phyloP scores from a whole-genome alignment of 2,113 vertebrate species.

The Pluvianellus socialis region DNA sequence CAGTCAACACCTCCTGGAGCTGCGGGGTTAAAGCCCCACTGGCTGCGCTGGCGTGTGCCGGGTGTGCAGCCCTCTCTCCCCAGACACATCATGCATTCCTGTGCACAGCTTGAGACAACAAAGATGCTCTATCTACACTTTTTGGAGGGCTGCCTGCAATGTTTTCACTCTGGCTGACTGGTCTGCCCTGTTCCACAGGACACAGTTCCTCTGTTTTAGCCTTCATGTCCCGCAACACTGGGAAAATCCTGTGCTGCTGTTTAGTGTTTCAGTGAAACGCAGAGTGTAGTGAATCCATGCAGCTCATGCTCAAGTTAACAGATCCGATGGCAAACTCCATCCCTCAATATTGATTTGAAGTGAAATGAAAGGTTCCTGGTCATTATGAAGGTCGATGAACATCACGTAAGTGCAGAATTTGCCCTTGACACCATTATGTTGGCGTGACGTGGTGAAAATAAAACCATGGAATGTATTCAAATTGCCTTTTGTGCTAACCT shows the following conservation, averaged over 20 bases:
- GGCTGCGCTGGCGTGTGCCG: fast-evolving
- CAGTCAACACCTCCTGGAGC: neutral
- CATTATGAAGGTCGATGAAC: neutral
- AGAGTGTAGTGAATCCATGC: neutral
- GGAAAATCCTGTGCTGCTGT: neutral
- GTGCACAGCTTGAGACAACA: neutral
- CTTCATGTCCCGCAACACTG: neutral
- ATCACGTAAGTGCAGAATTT: neutral
- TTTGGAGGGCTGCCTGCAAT: neutral
- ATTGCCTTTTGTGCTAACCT: neutral
- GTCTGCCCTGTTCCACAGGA: neutral
- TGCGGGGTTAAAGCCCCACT: neutral
- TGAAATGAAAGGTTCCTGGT: neutral
- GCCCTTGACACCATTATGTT: neutral
- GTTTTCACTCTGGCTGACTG: neutral
- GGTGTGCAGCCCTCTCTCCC: neutral
- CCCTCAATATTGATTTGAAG: neutral
- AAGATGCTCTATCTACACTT: neutral
- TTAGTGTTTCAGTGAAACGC: neutral
- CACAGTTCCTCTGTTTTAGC: neutral
- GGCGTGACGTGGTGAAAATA: neutral
- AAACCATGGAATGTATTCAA: neutral
- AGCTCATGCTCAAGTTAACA: neutral
- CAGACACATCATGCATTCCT: neutral
- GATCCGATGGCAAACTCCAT: neutral